A percentile compares a stretch with the other conserved stretches of the same genome.
Evolutionary conservation across 2,888 invertebrate genomes (phyloP).

Genomic region (Nysson spinosus): DNA sequence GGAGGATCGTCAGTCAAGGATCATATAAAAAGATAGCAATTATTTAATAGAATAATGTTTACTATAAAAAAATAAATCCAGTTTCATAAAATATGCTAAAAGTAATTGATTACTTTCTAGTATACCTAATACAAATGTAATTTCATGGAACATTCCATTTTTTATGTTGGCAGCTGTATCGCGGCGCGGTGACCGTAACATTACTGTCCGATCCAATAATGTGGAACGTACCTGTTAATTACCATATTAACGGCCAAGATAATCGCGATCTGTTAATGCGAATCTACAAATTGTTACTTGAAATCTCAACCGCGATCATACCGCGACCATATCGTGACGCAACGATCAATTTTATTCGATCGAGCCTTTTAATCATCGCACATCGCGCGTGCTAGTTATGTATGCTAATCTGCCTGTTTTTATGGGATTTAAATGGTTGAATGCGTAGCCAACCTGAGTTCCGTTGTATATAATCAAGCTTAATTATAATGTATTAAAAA

Average conservation of each 20-base stretch:
- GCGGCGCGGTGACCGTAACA: background rate
- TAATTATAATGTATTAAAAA: too few relatives aligned
- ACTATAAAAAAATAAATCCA: background rate
- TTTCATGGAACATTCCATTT: background rate
- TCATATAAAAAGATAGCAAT: too few relatives aligned
- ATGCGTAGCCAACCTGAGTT: too few relatives aligned
- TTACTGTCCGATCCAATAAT: conserved; percentile 10
- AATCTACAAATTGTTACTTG: conserved; percentile 18
- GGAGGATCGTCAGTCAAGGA: too few relatives aligned
- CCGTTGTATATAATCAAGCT: too few relatives aligned
- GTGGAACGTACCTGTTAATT: conserved; percentile 9
- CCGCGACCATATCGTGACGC: background rate
- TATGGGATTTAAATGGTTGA: too few relatives aligned
- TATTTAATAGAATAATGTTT: background rate
- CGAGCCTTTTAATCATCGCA: too few relatives aligned
- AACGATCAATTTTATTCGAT: conserved; percentile 14
- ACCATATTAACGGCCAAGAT: conserved; percentile 19
- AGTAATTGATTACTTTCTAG: too few relatives aligned
- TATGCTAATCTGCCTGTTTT: too few relatives aligned
- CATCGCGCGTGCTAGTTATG: too few relatives aligned
- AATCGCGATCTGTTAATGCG: conserved; percentile 11
- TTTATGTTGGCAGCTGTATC: background rate
- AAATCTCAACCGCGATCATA: conserved; percentile 5
- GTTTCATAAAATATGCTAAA: too few relatives aligned
- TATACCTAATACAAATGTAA: too few relatives aligned